Evolutionary conservation across 1,140 invertebrate genomes (phyloP).

Genomic region (Prorops nasuta): DNA sequence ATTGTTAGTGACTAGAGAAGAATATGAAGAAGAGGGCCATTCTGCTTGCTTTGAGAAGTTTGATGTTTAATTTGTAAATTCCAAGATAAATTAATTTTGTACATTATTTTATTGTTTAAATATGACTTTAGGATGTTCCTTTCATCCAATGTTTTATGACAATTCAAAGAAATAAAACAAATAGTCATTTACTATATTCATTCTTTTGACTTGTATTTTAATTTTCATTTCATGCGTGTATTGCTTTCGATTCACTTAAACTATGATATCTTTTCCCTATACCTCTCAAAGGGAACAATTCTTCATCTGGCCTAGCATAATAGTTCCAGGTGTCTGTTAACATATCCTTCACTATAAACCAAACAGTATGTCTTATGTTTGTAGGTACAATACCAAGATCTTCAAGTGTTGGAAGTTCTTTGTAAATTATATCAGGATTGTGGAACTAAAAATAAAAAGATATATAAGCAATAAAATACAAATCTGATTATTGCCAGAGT

Average conservation of each 20-base stretch:
- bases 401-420: conserved; percentile 74
- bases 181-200: no score
- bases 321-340: no score
- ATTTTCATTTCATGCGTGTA: background rate
- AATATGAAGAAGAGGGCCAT: conserved; percentile 86
- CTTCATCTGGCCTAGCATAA: no score
- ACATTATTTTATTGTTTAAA: no score
- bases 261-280: no score
- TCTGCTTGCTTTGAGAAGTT: conserved; percentile 68
- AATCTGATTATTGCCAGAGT: conserved; percentile 78
- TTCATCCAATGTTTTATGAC: no score
- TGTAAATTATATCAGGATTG: conserved; percentile 67
- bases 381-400: conserved; percentile 82
- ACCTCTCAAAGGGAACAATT: no score
- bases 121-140: no score
- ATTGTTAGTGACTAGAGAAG: conserved; percentile 74
- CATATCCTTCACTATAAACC: no score
- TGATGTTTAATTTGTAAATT: conserved; percentile 66
- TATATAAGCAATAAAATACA: conserved; percentile 32
- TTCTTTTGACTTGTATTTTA: conserved; percentile 1
- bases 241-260: no score
- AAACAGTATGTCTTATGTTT: conserved; percentile 57
- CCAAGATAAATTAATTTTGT: no score
- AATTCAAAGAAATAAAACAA: no score
- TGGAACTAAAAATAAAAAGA: conserved; percentile 63